Base-by-base conservation (phyloP, 2,888 invertebrate genomes). In the Hemithea aestivaria region DNA sequence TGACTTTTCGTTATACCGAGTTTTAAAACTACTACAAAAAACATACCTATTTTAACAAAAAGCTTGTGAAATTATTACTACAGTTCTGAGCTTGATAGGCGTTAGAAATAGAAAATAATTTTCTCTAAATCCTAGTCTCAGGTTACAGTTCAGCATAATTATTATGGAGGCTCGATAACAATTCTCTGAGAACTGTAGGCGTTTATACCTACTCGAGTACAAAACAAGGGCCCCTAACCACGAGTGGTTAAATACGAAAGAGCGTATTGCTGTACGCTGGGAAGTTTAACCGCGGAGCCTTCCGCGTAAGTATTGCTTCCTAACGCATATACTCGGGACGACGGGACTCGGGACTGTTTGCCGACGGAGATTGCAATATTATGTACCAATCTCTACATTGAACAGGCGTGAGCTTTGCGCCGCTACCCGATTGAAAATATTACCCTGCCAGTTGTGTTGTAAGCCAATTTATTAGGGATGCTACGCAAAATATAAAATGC, bases 311-410 rank as follows among this genome's bases (percentile, higher is more conserved):
- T 78, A 77, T 79, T 72, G 55, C 61, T 70, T 74, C 69, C 70
- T 62, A 73, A 73, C 70, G 71, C 73, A 75, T 62, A 64, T 62
- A 51, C 56, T n/a, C 7, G 35, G n/a, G n/a, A n/a, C n/a, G n/a
- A n/a, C n/a, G n/a, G n/a, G 33, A 33, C 36, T 20, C 24, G 6
- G 27, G 21, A 62, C 55, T 80, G 75, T 81, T 81, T 81, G 74
- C 71, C 45, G 56, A 69, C 68, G 72, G 79, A 81, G 77, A 81
- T 81, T 81, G 81, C 81, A 79, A 79, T 80, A 79, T 78, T 77
- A 77, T 79, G 79, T 77, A 77, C 72, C 73, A 71, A 80, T 73
- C 73, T 65, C 66, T 51, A 66, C 67, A 65, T 65, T 71, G 66
- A 60, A 61, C 56, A 62, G 58, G 56, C 59, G 62, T 61, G 63